Conservation (phyloP, 2,113 vertebrate species). For the Alethe diademata region DNA sequence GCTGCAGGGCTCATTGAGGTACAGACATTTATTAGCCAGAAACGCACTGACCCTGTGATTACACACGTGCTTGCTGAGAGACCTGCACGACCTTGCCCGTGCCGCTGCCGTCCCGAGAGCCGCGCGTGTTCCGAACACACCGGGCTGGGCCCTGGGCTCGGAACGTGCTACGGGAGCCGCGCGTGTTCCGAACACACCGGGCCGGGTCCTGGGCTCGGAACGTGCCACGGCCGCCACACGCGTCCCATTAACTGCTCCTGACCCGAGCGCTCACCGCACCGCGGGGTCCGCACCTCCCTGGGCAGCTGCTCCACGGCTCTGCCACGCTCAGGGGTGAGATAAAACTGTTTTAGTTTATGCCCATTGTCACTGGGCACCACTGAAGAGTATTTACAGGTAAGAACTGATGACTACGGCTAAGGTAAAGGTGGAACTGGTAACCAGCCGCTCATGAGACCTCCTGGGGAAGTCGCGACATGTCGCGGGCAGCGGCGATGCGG, state of each 20-base stretch:
- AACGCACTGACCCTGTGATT: background rate
- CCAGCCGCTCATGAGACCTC: too few relatives aligned
- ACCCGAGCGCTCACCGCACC: too few relatives aligned
- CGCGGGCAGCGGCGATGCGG: background rate
- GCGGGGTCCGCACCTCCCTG: too few relatives aligned
- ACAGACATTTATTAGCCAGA: too few relatives aligned
- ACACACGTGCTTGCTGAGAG: too few relatives aligned
- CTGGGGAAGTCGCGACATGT: background rate
- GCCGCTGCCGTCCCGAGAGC: background rate
- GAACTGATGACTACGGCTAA: rapidly evolving
- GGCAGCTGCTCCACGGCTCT: background rate
- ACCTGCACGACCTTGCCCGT: too few relatives aligned
- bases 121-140: background rate
- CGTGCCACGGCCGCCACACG: background rate
- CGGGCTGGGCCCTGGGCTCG: background rate
- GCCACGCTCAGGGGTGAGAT: background rate
- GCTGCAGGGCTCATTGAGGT: too few relatives aligned
- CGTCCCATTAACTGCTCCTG: rapidly evolving
- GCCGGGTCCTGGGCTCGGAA: background rate
- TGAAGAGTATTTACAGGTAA: background rate
- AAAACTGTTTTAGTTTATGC: too few relatives aligned
- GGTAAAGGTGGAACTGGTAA: background rate
- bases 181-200: background rate
- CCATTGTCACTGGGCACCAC: background rate
- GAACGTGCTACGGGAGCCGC: too few relatives aligned